A percentile compares a stretch with the other conserved stretches of the same genome.
Conservation (phyloP, 2,888 invertebrate genomes). For the Sturmia bella region DNA sequence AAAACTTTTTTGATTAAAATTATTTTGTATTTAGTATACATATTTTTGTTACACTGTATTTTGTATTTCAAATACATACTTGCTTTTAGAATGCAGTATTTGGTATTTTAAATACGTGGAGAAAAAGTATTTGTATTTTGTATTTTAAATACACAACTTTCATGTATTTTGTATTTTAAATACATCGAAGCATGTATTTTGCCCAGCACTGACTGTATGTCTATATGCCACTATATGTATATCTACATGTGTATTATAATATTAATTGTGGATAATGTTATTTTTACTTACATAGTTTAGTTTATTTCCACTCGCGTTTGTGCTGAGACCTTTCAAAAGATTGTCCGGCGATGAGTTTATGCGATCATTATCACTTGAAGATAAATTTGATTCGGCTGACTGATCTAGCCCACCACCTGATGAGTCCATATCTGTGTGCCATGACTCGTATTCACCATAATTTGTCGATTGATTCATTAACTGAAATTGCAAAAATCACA, state of each 20-base stretch:
- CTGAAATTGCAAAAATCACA: constrained; percentile 70
- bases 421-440: constrained; percentile 81
- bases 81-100: no score
- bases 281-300: constrained; percentile 74
- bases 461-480: constrained; percentile 80
- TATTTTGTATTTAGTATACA: no score
- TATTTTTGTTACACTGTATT: no score
- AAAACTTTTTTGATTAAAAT: no score
- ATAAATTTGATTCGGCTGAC: constrained; percentile 80
- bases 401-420: constrained; percentile 78
- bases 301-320: constrained; percentile 69
- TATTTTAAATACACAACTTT: no score
- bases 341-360: constrained; percentile 79
- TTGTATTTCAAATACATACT: no score
- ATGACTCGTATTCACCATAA: constrained; percentile 79
- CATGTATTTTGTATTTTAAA: no score
- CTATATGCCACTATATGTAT: no score
- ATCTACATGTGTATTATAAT: constrained; percentile 2
- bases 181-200: no score
- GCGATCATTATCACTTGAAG: constrained; percentile 79
- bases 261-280: background rate
- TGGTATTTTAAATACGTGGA: no score
- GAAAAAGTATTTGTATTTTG: no score
- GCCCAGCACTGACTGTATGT: no score
- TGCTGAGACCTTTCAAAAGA: constrained; percentile 71